Percentiles rank a stretch among this genome's conserved stretches.
These are phyloP conservation scores for Notechis scutatus DNA, from an alignment of 2,113 vertebrate genomes.

Conservation along the genomic window DNA sequence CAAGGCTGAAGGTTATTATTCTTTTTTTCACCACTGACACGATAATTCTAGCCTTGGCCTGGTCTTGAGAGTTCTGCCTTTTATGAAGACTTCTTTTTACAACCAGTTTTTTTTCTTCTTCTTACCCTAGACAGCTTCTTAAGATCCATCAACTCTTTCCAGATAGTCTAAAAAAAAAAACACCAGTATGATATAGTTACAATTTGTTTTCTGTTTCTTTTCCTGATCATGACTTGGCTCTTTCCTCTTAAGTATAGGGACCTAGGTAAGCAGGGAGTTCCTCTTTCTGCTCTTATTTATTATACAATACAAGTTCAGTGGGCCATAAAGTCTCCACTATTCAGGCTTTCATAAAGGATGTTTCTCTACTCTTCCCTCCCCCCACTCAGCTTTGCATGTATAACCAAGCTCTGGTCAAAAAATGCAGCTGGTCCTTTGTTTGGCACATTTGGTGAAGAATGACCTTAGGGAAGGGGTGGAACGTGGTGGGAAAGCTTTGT, in stretches of 20 bases:
- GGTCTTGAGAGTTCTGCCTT: rapidly evolving
- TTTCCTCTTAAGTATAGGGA: constrained; percentile 25
- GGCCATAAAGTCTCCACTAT: constrained; percentile 67
- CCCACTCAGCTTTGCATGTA: constrained; percentile 30
- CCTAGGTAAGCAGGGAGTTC: constrained; percentile 59
- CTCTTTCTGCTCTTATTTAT: constrained; percentile 63
- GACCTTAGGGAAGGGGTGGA: constrained; percentile 16
- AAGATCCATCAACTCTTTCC: not conserved
- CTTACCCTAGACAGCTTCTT: constrained; percentile 21
- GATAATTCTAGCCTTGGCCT: not conserved
- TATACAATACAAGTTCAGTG: constrained; percentile 58
- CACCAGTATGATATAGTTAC: not conserved
- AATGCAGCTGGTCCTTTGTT: constrained; percentile 58
- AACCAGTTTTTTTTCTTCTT: constrained; percentile 1
- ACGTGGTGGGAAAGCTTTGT: constrained; percentile 18
- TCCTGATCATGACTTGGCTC: constrained; percentile 24
- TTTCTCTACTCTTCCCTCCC: constrained; percentile 50
- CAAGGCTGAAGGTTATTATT: not conserved
- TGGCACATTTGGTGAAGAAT: constrained; percentile 29
- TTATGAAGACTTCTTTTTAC: not conserved
- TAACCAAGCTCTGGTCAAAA: constrained; percentile 20
- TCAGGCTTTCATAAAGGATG: constrained; percentile 65
- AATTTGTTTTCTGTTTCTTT: constrained; percentile 31
- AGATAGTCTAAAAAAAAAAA: not conserved
- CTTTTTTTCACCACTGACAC: not conserved